These are phyloP conservation scores for Harpalus rufipes DNA, from an alignment of 2,888 invertebrate species.

Conservation along the genomic window DNA sequence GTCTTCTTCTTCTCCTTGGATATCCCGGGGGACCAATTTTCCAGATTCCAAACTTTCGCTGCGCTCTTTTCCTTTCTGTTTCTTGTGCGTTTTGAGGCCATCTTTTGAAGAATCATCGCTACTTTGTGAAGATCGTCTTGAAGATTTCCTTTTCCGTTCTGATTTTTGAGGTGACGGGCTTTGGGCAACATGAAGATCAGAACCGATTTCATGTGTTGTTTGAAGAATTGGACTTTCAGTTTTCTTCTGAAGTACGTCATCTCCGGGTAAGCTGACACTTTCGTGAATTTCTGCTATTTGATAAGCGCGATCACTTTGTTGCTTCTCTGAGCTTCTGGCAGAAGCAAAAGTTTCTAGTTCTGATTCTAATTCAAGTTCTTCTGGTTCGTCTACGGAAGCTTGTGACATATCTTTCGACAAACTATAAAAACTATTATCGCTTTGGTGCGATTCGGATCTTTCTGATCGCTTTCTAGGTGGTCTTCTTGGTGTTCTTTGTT, in stretches of 20 bases:
- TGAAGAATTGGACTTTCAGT: conserved; percentile 73
- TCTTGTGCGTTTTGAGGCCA: conserved; percentile 71
- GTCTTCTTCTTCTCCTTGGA: conserved; percentile 81
- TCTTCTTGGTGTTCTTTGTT: conserved; percentile 79
- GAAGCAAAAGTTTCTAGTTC: conserved; percentile 84
- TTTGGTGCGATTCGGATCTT: conserved; percentile 82
- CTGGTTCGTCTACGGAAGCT: conserved; percentile 80
- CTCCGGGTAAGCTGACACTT: conserved; percentile 75
- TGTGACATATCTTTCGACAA: conserved; percentile 82
- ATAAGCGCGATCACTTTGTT: conserved; percentile 73
- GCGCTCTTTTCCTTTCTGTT: conserved; percentile 72
- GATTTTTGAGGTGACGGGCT: conserved; percentile 75
- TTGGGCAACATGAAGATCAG: conserved; percentile 75
- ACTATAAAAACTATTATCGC: conserved; percentile 83
- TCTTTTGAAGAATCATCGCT: conserved; percentile 79
- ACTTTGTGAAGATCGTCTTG: conserved; percentile 73
- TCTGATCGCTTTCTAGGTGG: conserved; percentile 83
- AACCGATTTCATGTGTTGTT: conserved; percentile 77
- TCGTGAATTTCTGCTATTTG: conserved; percentile 76
- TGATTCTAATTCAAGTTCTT: conserved; percentile 82
- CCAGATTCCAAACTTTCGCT: conserved; percentile 76
- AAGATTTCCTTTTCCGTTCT: conserved; percentile 72
- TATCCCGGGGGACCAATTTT: conserved; percentile 77
- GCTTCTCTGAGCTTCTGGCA: conserved; percentile 81
- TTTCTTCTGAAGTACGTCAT: conserved; percentile 72